A percentile compares a stretch with the other conserved stretches of the same genome.
These are phyloP conservation scores for Centroberyx gerrardi DNA, from an alignment of 2,797 vertebrate species.

Conservation along the genomic window DNA sequence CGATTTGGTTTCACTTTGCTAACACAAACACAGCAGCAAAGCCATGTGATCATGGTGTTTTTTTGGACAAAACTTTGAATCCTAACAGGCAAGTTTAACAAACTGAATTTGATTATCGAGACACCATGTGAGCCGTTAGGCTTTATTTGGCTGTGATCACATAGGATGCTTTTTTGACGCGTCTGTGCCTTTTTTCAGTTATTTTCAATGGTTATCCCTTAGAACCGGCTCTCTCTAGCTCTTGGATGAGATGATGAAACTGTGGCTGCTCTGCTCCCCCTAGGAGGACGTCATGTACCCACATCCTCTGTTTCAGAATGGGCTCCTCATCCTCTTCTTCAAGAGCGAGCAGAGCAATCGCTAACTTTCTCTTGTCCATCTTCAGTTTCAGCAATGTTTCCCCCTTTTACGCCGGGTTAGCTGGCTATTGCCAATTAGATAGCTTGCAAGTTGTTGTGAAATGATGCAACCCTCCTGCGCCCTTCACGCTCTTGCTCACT, in stretches of 20 bases:
- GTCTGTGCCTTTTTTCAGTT: neutral
- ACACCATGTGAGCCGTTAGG: neutral
- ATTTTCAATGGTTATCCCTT: neutral
- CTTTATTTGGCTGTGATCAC: neutral
- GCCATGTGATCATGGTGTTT: too few relatives aligned
- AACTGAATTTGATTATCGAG: neutral
- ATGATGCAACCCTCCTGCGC: slow-evolving; percentile 36
- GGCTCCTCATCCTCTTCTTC: slow-evolving; percentile 57
- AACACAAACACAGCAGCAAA: neutral
- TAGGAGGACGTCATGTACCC: slow-evolving; percentile 45
- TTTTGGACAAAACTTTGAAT: too few relatives aligned
- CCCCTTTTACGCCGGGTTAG: slow-evolving; percentile 37
- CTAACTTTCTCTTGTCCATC: slow-evolving; percentile 56
- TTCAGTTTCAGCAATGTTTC: slow-evolving; percentile 44
- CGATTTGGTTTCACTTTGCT: neutral
- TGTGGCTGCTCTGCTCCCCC: slow-evolving; percentile 39
- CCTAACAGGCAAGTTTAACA: too few relatives aligned
- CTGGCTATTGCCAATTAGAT: slow-evolving; percentile 35
- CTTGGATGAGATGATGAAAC: slow-evolving; percentile 41
- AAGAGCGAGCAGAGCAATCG: too few relatives aligned
- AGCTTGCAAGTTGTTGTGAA: slow-evolving; percentile 58
- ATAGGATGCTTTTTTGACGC: too few relatives aligned
- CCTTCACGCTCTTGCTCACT: slow-evolving; percentile 38
- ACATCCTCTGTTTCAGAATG: slow-evolving; percentile 37
- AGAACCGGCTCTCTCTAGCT: slow-evolving; percentile 33